Conservation (phyloP, 1,140 invertebrate genomes). For the Drosophila melanica region DNA sequence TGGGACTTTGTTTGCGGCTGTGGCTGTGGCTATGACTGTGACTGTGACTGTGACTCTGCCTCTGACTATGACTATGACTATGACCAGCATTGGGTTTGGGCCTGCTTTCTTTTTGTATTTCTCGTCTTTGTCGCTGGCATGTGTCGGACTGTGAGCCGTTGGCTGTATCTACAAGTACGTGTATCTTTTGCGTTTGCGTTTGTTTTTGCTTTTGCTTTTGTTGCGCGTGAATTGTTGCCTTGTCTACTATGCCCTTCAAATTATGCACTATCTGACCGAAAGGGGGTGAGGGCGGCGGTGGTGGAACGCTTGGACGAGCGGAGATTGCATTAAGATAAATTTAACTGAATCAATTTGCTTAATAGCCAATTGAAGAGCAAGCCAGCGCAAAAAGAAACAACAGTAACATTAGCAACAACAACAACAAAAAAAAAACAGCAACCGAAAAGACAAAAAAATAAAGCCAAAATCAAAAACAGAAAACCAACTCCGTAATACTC, state of each 20-base stretch:
- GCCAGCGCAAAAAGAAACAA: slow-evolving; percentile 49
- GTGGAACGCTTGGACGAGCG: slow-evolving; percentile 51
- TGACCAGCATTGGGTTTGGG: slow-evolving; percentile 11
- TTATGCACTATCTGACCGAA: slow-evolving; percentile 72
- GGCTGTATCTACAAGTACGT: slow-evolving; percentile 58
- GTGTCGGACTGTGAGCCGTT: slow-evolving; percentile 53
- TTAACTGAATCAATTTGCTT: slow-evolving; percentile 84
- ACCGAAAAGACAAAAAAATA: slow-evolving; percentile 34
- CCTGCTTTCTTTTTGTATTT: slow-evolving; percentile 38
- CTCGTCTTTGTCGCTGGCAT: slow-evolving; percentile 35
- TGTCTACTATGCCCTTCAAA: slow-evolving; percentile 82
- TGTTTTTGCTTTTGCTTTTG: slow-evolving; percentile 47
- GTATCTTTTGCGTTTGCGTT: slow-evolving; percentile 32
- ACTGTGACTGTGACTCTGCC: slow-evolving; percentile 50
- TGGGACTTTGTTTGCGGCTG: slow-evolving; percentile 63
- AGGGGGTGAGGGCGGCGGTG: background rate
- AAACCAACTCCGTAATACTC: too few relatives aligned
- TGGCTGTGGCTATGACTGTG: slow-evolving; percentile 55
- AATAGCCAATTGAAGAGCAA: slow-evolving; percentile 83
- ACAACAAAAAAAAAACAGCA: slow-evolving; percentile 25
- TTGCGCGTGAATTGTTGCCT: slow-evolving; percentile 81
- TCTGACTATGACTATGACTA: slow-evolving; percentile 31
- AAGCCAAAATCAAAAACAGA: slow-evolving; percentile 7
- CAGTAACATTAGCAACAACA: slow-evolving; percentile 45
- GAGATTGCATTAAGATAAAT: slow-evolving; percentile 84